Conservation (phyloP, 2,113 vertebrate genomes). For the Tichodroma muraria region DNA sequence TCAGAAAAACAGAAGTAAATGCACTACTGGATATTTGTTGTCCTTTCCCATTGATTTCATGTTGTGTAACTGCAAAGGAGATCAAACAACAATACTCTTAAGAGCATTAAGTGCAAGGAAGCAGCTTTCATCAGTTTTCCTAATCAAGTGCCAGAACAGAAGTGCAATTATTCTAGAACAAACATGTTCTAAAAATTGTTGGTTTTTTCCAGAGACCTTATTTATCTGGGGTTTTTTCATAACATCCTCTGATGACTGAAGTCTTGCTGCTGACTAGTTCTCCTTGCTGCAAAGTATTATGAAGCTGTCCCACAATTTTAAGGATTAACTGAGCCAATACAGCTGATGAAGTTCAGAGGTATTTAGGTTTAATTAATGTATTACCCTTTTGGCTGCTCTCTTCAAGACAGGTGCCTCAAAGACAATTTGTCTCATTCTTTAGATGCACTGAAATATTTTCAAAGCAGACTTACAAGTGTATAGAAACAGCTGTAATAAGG, state of each 20-base stretch:
- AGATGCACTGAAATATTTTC: not conserved
- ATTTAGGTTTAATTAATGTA: not conserved
- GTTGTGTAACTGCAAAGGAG: conserved; percentile 32
- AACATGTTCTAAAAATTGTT: not conserved
- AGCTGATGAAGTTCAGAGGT: not conserved
- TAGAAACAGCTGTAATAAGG: not conserved
- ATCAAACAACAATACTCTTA: conserved; percentile 40
- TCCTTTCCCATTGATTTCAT: conserved; percentile 28
- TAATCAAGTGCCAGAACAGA: not conserved
- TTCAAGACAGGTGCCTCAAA: not conserved
- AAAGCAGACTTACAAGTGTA: not conserved
- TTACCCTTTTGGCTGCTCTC: not conserved
- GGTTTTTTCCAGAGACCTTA: not conserved
- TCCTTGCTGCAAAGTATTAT: not conserved
- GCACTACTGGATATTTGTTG: not conserved
- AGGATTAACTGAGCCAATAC: not conserved
- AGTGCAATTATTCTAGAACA: not conserved
- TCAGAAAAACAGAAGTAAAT: not conserved
- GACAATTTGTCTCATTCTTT: not conserved
- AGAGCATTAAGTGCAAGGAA: conserved; percentile 51
- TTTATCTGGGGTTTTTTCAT: not conserved
- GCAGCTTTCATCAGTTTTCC: conserved; percentile 2
- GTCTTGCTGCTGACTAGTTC: not conserved
- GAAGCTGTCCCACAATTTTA: not conserved
- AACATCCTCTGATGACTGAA: not conserved